phyloP scores from a whole-genome alignment of 1,140 invertebrate species.

The Papilio polytes region DNA sequence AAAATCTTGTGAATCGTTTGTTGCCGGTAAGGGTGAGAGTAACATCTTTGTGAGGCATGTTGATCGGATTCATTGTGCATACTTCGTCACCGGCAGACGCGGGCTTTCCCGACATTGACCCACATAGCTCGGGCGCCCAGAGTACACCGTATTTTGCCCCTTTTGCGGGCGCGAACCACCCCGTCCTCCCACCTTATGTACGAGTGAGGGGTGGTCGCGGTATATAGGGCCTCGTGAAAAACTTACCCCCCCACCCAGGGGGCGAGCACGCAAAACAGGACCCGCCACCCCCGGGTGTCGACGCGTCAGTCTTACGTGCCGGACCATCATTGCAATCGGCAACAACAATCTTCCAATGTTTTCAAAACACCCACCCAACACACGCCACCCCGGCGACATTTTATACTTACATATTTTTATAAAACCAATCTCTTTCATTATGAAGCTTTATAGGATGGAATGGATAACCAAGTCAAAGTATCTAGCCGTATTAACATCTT shows the following conservation, averaged over 20 bases:
- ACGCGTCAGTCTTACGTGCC: slow-evolving; percentile 67
- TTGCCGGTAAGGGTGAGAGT: background rate
- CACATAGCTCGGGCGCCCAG: slow-evolving; percentile 84
- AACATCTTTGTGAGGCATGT: slow-evolving; percentile 72
- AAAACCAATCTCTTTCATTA: background rate
- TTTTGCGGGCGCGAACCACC: slow-evolving; percentile 82
- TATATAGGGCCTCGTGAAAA: slow-evolving; percentile 83
- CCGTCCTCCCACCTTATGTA: slow-evolving; percentile 82
- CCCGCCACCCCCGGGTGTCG: slow-evolving; percentile 71
- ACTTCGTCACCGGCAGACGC: slow-evolving; percentile 83
- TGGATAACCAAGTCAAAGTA: background rate
- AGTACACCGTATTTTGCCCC: slow-evolving; percentile 84
- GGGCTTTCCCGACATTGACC: slow-evolving; percentile 86
- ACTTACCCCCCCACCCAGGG: slow-evolving; percentile 75
- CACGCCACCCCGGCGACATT: background rate
- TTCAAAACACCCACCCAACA: slow-evolving; percentile 16
- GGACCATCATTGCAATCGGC: slow-evolving; percentile 53
- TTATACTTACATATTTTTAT: background rate
- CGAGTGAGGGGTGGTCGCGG: slow-evolving; percentile 80
- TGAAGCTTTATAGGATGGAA: background rate
- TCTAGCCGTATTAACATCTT: no score
- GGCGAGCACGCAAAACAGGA: slow-evolving; percentile 80
- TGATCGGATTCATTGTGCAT: slow-evolving; percentile 84
- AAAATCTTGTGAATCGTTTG: background rate
- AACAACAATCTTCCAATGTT: slow-evolving; percentile 28